A percentile compares a stretch with the other conserved stretches of the same genome.
Evolutionary conservation across 2,113 vertebrate species (phyloP).

Genomic region (Ahaetulla prasina): DNA sequence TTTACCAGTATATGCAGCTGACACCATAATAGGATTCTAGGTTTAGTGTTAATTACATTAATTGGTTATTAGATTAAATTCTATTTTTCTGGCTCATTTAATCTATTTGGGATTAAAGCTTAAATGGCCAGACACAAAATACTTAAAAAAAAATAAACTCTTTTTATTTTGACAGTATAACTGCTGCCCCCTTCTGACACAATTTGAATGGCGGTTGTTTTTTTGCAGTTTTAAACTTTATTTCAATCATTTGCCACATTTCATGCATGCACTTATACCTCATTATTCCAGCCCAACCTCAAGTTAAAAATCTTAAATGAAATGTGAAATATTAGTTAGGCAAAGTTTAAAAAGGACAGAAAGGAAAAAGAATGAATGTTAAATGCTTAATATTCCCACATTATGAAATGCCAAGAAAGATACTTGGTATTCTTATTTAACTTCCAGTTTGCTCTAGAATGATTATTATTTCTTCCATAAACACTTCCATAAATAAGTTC

Average conservation of each 20-base stretch:
- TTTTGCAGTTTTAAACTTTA: background rate
- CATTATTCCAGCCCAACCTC: background rate
- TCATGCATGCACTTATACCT: background rate
- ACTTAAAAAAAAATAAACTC: background rate
- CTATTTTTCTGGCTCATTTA: background rate
- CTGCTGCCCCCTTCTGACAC: constrained; percentile 56
- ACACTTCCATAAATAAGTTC: background rate
- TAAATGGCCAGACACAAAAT: background rate
- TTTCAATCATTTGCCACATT: background rate
- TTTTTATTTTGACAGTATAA: background rate
- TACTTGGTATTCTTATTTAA: background rate
- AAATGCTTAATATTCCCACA: background rate
- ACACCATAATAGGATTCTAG: background rate
- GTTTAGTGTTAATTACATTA: background rate
- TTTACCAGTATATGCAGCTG: background rate
- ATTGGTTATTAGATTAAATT: background rate
- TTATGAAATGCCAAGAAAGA: fast-evolving
- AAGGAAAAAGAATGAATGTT: background rate
- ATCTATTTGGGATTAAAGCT: background rate
- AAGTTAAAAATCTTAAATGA: background rate
- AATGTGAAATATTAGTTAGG: background rate
- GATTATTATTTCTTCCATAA: constrained; percentile 8
- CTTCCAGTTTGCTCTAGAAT: background rate
- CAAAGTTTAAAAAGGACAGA: background rate
- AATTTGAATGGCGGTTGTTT: background rate